These are phyloP conservation scores for Mimachlamys varia DNA, from an alignment of 2,888 invertebrate species.

Conservation along the genomic window DNA sequence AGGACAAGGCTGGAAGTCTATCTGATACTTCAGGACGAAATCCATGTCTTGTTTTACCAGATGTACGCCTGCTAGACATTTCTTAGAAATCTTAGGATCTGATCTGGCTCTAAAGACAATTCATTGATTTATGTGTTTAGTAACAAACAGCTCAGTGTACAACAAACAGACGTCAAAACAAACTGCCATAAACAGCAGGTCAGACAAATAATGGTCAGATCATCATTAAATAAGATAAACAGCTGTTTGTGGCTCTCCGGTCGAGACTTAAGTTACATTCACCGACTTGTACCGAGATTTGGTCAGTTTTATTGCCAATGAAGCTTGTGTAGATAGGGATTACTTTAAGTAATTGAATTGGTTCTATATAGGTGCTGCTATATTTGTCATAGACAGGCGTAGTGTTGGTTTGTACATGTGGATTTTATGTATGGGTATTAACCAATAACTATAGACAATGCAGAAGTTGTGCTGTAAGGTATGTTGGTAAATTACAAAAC, in stretches of 20 bases:
- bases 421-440: too few species aligned
- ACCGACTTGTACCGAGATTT: background rate
- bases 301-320: background rate
- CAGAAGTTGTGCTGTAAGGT: too few species aligned
- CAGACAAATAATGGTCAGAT: background rate
- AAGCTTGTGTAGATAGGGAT: background rate
- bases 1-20: background rate
- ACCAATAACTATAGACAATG: too few species aligned
- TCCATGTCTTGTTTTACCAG: background rate
- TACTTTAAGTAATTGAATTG: too few species aligned
- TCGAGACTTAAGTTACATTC: background rate
- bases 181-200: background rate
- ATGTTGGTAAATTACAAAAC: too few species aligned
- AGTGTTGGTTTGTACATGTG: too few species aligned
- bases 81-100: background rate
- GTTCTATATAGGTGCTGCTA: too few species aligned
- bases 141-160: background rate
- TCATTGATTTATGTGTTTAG: background rate
- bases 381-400: too few species aligned
- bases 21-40: background rate
- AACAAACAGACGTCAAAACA: background rate
- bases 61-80: background rate
- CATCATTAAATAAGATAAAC: too few species aligned
- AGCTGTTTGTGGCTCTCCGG: background rate
- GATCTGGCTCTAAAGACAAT: background rate